Conservation (phyloP, 2,888 invertebrate genomes). For the Teinopalpus imperialis region DNA sequence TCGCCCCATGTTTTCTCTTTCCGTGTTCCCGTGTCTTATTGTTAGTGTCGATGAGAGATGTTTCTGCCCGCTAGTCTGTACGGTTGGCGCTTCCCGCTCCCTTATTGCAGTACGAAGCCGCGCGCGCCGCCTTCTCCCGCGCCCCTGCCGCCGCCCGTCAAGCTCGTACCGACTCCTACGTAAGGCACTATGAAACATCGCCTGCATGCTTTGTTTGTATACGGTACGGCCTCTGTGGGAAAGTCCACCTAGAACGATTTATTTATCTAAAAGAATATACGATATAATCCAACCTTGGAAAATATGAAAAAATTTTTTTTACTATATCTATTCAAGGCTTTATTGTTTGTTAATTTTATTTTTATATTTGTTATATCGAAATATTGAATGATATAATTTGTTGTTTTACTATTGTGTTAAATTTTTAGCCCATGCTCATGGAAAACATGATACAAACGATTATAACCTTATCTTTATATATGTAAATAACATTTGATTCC, state of each 20-base stretch:
- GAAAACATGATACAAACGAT: too few species aligned
- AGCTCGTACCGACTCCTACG: conserved; percentile 87
- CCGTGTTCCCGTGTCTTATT: conserved; percentile 42
- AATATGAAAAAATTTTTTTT: too few species aligned
- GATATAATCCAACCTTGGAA: too few species aligned
- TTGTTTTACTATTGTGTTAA: too few species aligned
- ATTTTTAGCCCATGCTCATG: too few species aligned
- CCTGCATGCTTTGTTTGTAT: conserved; percentile 77
- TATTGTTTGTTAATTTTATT: too few species aligned
- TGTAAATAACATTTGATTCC: conserved; percentile 5
- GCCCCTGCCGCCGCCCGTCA: conserved; percentile 90
- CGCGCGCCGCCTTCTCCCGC: conserved; percentile 90
- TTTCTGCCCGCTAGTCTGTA: conserved; percentile 90
- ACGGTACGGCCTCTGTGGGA: conserved; percentile 52
- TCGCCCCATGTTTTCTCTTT: conserved; percentile 22
- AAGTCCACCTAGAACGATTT: conserved; percentile 10
- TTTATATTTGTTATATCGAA: too few species aligned
- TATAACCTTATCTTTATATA: too few species aligned
- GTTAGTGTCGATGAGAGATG: conserved; percentile 81
- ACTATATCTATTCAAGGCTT: too few species aligned
- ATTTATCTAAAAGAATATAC: neutral
- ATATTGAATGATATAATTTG: too few species aligned
- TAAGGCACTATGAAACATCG: conserved; percentile 75
- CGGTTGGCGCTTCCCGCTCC: conserved; percentile 98
- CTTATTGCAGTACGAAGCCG: conserved; percentile 96